Evolutionary conservation across 2,113 vertebrate genomes (phyloP).

Genomic region (Naja naja): DNA sequence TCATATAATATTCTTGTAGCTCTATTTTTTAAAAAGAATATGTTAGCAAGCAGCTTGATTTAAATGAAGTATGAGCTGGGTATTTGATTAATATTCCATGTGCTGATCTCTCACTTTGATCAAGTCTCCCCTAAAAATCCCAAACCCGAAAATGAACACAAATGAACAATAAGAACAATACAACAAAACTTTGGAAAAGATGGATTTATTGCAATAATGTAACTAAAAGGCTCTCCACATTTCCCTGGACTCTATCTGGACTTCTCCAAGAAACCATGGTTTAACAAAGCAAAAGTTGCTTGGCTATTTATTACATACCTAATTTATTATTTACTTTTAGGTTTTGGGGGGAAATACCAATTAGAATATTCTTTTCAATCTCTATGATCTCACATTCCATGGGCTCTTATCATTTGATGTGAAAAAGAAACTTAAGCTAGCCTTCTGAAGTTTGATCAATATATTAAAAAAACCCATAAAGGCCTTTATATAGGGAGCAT

Average conservation of each 20-base stretch:
- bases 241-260: background rate
- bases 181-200: background rate
- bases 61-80: background rate
- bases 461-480: background rate
- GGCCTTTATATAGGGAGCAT: background rate
- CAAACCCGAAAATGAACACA: background rate
- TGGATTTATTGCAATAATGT: background rate
- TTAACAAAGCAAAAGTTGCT: background rate
- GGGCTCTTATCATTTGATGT: background rate
- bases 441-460: background rate
- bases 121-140: background rate
- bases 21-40: background rate
- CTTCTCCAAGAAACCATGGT: background rate
- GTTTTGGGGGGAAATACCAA: background rate
- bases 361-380: background rate
- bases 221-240: background rate
- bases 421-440: background rate
- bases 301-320: background rate
- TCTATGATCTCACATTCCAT: background rate
- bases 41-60: background rate
- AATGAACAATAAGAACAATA: background rate
- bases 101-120: background rate
- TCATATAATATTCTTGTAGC: background rate
- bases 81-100: background rate
- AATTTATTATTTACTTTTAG: background rate